phyloP scores from a whole-genome alignment of 2,797 vertebrate genomes.

The Leptodactylus fallax region DNA sequence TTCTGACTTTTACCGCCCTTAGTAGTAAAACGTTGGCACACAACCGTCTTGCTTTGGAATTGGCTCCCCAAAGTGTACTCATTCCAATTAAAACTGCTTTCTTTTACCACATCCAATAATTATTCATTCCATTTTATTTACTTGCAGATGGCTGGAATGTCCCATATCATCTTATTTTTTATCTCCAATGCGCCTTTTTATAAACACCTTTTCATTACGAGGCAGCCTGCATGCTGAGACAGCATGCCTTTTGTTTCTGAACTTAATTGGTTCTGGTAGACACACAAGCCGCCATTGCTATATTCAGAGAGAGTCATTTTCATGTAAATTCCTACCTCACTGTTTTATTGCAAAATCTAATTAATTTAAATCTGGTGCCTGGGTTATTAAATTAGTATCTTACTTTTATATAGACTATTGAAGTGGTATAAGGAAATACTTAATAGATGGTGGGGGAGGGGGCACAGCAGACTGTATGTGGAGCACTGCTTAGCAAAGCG shows the following conservation, averaged over 20 bases:
- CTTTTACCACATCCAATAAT: constrained; percentile 63
- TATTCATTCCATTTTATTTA: constrained; percentile 64
- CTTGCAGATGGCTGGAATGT: constrained; percentile 59
- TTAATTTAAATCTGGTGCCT: constrained; percentile 70
- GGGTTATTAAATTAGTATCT: constrained; percentile 69
- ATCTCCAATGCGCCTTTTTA: constrained; percentile 56
- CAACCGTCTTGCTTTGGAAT: constrained; percentile 34
- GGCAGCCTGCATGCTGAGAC: constrained; percentile 56
- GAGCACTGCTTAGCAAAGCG: constrained; percentile 36
- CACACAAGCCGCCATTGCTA: constrained; percentile 42
- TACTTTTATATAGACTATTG: constrained; percentile 68
- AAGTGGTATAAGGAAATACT: constrained; percentile 64
- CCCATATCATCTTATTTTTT: constrained; percentile 37
- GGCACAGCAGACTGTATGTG: neutral
- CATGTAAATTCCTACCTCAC: constrained; percentile 66
- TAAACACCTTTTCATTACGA: constrained; percentile 61
- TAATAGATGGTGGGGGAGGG: constrained; percentile 30
- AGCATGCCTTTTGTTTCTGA: constrained; percentile 53
- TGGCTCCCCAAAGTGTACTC: constrained; percentile 58
- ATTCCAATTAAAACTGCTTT: constrained; percentile 62
- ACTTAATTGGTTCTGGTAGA: constrained; percentile 63
- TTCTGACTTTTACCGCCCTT: constrained; percentile 54
- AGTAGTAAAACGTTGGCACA: constrained; percentile 58
- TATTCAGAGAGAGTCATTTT: constrained; percentile 61
- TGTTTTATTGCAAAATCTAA: constrained; percentile 66